Base-by-base conservation (phyloP, 1,140 invertebrate species). In the Drosophila nannoptera region DNA sequence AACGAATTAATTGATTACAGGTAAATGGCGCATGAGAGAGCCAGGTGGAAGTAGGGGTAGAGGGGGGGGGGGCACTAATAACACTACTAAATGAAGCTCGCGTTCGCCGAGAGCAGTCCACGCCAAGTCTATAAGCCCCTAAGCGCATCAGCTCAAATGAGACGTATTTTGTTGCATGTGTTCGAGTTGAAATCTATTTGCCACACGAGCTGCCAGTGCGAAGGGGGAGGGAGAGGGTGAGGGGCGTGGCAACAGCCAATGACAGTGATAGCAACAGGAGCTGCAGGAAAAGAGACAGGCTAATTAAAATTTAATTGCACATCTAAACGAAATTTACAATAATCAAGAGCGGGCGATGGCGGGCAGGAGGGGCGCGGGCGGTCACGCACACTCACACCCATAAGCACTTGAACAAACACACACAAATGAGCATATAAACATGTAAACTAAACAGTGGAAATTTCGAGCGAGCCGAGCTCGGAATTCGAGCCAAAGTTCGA, bases 281-380 rank as follows among this genome's bases (percentile, higher is more conserved):
- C 67, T 22, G 22, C 22, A 2, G 22, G 22, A 68, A 46, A 69
- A 86, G 61, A 64, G 81, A 69, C 58, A 63, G 61, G 50, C 81
- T 86, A 84, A 86, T 84, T 84, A 84, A 81, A 84, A 81, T 84
- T 86, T 86, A 77, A 86, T 77, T 84, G 77, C 81, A 77, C 58
- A 84, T 77, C 63, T 86, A 86, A 84, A 84, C 66, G 76, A 76
- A 83, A 84, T 80, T 84, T 84, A 71, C 73, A 80, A 84, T 75
- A 84, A 83, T 70, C 78, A 76, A 68, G 62, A 43, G 50, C 36
- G 11, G n/a, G 35, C 22, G 22, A 22, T 22, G 1, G 22, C 22
- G 22, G 22, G 22, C 1, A 22, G 22, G 22, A 22, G 22, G 3
- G 1, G 22, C 1, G 22, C 22, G 22, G 22, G 22, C 22, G 22